phyloP scores from a whole-genome alignment of 2,888 invertebrate genomes.

The Volucella bombylans region DNA sequence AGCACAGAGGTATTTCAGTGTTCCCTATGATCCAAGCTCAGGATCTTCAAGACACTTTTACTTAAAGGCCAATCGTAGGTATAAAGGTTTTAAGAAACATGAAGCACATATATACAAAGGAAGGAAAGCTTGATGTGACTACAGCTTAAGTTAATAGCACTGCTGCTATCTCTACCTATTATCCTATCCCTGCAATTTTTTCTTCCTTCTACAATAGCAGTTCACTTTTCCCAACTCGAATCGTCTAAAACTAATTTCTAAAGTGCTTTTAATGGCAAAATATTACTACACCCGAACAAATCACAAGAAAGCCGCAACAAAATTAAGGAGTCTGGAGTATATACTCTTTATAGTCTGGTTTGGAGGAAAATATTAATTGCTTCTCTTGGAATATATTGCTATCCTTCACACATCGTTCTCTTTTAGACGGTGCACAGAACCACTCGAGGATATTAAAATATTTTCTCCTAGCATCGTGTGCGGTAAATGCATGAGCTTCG shows the following conservation, averaged over 20 bases:
- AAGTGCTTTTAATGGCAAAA: conserved; percentile 4
- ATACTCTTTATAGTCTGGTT: background rate
- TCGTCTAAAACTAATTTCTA: background rate
- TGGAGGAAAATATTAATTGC: conserved; percentile 57
- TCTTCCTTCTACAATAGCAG: too few species aligned
- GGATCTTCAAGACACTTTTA: too few species aligned
- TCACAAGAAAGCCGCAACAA: conserved; percentile 13
- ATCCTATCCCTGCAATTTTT: too few species aligned
- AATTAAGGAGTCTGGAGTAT: conserved; percentile 25
- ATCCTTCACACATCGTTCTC: conserved; percentile 32
- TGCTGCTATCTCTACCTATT: too few species aligned
- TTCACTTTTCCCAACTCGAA: too few species aligned
- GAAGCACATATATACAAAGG: too few species aligned
- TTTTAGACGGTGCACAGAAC: conserved; percentile 29
- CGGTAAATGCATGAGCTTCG: conserved; percentile 45
- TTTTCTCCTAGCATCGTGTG: conserved; percentile 47
- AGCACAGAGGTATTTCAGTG: too few species aligned
- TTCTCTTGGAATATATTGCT: conserved; percentile 41
- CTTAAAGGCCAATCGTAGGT: too few species aligned
- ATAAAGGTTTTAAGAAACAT: too few species aligned
- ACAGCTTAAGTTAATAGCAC: too few species aligned
- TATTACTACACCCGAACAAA: background rate
- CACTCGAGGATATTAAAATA: conserved; percentile 65
- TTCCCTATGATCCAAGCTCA: too few species aligned
- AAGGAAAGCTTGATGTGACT: too few species aligned